Conservation (phyloP, 2,888 invertebrate species). For the Hemistola chrysoprasaria region DNA sequence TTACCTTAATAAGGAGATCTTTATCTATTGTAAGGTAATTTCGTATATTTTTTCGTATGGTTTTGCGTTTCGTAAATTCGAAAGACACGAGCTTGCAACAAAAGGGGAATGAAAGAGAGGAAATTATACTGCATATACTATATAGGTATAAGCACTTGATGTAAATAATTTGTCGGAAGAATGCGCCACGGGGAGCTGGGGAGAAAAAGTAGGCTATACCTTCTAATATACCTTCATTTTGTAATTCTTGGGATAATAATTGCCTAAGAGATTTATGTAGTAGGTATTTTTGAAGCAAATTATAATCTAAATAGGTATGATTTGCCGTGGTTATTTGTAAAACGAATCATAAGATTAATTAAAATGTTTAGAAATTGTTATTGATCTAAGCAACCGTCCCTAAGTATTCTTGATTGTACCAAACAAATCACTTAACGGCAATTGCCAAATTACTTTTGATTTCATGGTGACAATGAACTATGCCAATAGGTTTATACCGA, state of each 20-base stretch:
- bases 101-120: conserved; percentile 8
- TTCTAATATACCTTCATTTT: not conserved
- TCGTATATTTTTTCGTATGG: too few relatives aligned
- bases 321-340: too few relatives aligned
- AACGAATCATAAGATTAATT: too few relatives aligned
- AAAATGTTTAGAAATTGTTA: too few relatives aligned
- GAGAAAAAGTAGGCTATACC: conserved; percentile 6
- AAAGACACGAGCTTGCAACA: conserved; percentile 9
- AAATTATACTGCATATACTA: conserved; percentile 1
- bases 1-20: too few relatives aligned
- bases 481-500: conserved; percentile 7
- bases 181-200: conserved; percentile 1
- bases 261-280: too few relatives aligned
- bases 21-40: too few relatives aligned
- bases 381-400: too few relatives aligned
- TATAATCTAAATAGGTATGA: too few relatives aligned
- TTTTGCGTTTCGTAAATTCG: too few relatives aligned
- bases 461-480: conserved; percentile 16
- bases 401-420: conserved; percentile 1
- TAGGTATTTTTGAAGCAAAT: too few relatives aligned
- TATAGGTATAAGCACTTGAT: not conserved
- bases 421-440: conserved; percentile 11
- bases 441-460: conserved; percentile 12
- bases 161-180: not conserved
- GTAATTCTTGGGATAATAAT: not conserved